These are phyloP conservation scores for Cyclophora punctaria DNA, from an alignment of 2,888 invertebrate genomes.

Conservation along the genomic window DNA sequence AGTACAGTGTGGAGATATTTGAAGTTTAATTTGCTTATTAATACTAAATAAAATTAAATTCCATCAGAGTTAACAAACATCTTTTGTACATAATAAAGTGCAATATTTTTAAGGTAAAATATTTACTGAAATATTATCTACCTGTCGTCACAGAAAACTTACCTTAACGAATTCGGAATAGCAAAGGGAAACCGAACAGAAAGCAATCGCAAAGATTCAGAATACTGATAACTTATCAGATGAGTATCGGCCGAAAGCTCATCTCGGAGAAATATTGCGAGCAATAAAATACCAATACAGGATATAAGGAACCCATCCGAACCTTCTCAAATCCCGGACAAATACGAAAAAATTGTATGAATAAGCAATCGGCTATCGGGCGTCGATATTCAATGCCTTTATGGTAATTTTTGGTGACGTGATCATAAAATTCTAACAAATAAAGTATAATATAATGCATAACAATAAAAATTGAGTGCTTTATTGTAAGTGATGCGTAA, in stretches of 20 bases:
- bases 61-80: no score
- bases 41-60: no score
- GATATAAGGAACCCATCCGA: conserved; percentile 58
- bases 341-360: conserved; percentile 28
- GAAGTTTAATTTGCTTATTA: no score
- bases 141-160: no score
- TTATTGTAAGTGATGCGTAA: conserved; percentile 11
- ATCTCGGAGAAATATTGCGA: conserved; percentile 58
- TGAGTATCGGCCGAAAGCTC: conserved; percentile 35
- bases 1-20: no score
- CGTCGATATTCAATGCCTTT: conserved; percentile 25
- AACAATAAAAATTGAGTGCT: conserved; percentile 16
- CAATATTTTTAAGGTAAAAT: no score
- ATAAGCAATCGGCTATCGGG: conserved; percentile 24
- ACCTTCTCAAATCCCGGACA: conserved; percentile 40
- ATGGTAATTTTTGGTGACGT: conserved; percentile 16
- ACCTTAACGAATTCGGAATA: no score
- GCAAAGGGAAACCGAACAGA: conserved; percentile 45
- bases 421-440: conserved; percentile 13
- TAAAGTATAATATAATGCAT: conserved; percentile 7
- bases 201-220: conserved; percentile 40
- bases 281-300: conserved; percentile 65
- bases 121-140: no score
- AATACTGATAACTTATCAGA: conserved; percentile 49
- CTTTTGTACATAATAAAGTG: no score